These are phyloP conservation scores for Eumacrocentrus americanus DNA, from an alignment of 2,888 invertebrate species.

Conservation along the genomic window DNA sequence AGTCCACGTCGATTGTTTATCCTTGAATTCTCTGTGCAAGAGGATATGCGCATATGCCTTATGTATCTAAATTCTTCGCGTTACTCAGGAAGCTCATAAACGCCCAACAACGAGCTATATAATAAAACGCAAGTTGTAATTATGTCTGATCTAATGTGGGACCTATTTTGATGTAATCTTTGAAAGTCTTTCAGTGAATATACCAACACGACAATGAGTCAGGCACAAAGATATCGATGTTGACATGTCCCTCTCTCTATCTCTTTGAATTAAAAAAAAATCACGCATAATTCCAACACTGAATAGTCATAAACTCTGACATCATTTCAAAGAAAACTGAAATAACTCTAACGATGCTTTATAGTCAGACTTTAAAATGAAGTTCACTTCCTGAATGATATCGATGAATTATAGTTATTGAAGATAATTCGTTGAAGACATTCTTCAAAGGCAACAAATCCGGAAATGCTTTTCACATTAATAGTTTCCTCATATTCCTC, in stretches of 20 bases:
- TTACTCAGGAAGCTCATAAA: conserved; percentile 20
- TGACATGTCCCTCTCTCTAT: no score
- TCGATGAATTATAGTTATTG: not conserved
- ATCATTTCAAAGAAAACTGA: not conserved
- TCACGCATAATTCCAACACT: not conserved
- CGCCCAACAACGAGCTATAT: not conserved
- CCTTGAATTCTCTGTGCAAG: conserved; percentile 22
- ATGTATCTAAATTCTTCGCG: conserved; percentile 25
- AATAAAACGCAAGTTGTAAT: conserved; percentile 6
- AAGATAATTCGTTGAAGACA: not conserved
- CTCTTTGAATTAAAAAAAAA: not conserved
- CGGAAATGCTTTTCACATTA: conserved; percentile 11
- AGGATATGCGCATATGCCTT: conserved; percentile 17
- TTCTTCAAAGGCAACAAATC: not conserved
- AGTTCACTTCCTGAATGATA: no score
- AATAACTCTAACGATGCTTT: not conserved
- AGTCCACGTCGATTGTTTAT: conserved; percentile 19
- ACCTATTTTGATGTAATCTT: conserved; percentile 1
- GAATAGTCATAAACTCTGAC: not conserved
- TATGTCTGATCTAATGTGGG: conserved; percentile 16
- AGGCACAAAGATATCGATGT: no score
- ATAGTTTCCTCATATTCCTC: conserved; percentile 4
- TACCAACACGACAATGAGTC: no score
- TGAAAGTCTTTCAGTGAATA: conserved; percentile 8
- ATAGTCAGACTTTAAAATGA: no score